phyloP scores from a whole-genome alignment of 2,888 invertebrate genomes.

The Diogma glabrata region DNA sequence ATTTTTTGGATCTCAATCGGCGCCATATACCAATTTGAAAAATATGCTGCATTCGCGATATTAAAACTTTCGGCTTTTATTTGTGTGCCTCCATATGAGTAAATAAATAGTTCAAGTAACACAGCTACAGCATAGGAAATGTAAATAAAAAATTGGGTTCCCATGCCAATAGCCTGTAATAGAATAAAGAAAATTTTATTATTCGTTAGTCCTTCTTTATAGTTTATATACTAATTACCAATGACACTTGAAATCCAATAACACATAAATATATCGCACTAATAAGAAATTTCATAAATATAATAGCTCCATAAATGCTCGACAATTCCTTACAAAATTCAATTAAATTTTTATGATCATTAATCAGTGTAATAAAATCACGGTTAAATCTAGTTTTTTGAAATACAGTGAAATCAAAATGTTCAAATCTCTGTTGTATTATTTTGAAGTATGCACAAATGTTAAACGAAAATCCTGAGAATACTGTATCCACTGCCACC shows the following conservation, averaged over 20 bases:
- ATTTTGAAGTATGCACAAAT: background rate
- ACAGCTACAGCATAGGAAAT: background rate
- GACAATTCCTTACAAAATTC: too few species aligned
- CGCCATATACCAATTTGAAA: background rate
- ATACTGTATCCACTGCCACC: background rate
- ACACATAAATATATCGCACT: conserved; percentile 10
- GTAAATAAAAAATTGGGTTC: too few species aligned
- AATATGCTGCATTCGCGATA: background rate
- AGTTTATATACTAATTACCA: too few species aligned
- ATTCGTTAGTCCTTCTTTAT: too few species aligned
- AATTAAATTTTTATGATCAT: too few species aligned
- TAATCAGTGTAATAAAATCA: background rate
- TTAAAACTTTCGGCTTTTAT: conserved; percentile 1
- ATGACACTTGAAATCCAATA: conserved; percentile 11
- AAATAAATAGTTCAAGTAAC: conserved; percentile 11
- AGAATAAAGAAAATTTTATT: too few species aligned
- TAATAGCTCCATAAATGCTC: background rate
- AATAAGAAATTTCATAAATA: conserved; percentile 10
- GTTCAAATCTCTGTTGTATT: background rate
- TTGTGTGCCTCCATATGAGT: conserved; percentile 11
- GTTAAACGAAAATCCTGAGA: background rate
- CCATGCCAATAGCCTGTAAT: conserved; percentile 7
- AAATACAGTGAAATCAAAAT: background rate
- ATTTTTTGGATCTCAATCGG: background rate
- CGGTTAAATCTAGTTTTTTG: background rate